Base-by-base conservation (phyloP, 2,797 vertebrate genomes). In the Epinephelus coioides region DNA sequence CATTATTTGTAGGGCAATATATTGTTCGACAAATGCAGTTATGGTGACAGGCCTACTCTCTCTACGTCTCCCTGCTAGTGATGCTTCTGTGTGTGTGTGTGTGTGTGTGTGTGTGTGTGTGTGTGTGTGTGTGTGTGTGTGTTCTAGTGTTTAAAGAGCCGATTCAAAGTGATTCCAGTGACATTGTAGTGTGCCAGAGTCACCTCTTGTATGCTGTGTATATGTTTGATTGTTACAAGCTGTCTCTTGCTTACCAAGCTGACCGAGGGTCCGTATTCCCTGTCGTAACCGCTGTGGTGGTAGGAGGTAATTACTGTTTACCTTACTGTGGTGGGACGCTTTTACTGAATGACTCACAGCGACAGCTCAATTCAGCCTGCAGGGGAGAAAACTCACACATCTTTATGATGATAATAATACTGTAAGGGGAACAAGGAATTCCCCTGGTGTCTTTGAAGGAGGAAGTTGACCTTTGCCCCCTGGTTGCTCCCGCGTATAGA, bases 231-330 rank as follows among this genome's bases (percentile, higher is more conserved):
- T 60, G 53, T 81, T 71, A 68, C 63, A 83, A 67, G 68, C n/a
- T 64, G 82, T 71, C 40, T 76, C 70, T 51, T 59, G 51, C 68
- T 64, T 19, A 15, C 56, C 2, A 8, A 61, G 40, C 53, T 34
- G 56, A 68, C 57, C 69, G 46, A 44, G 57, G 69, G 10, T 75
- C 44, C 69, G 69, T 70, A 8, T 65, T 64, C 23, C 57, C 46
- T 8, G 78, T 30, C 67, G 78, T 56, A 76, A 64, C 57, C n/a
- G 73, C 62, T 8, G 9, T 43, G 78, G 27, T 77, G 59, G 55
- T 21, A 19, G 64, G 78, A 67, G 50, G 78, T 86, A 86, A 86
- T 89, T 87, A 69, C 56, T 89, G 90, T 88, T 90, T 90, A 78
- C 72, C 73, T 82, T 54, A 5, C 71, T 53, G 76, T 44, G 73